Evolutionary conservation across 2,797 vertebrate genomes (phyloP).

Genomic region (Liparis tanakae): DNA sequence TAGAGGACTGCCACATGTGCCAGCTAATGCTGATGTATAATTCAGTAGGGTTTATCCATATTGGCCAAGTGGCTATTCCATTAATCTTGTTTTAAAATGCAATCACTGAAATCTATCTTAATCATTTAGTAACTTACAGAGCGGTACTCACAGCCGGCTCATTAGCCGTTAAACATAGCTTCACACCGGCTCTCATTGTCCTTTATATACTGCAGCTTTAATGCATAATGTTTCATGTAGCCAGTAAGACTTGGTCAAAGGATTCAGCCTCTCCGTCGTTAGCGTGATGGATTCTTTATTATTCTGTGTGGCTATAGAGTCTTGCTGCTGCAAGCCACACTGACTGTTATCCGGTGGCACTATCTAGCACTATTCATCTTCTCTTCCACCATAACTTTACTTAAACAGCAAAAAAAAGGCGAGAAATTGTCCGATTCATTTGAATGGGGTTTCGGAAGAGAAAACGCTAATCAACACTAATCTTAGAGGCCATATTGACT

Average conservation of each 20-base stretch:
- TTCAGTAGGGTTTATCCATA: not conserved
- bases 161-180: slow-evolving; percentile 11
- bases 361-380: too few relatives aligned
- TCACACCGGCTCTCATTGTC: not conserved
- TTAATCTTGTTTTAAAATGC: slow-evolving; percentile 1
- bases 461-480: too few relatives aligned
- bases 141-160: not conserved
- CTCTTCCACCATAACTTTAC: too few relatives aligned
- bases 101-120: slow-evolving; percentile 12
- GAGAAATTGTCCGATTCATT: too few relatives aligned
- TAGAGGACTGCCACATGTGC: not conserved
- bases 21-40: not conserved
- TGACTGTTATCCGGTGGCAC: too few relatives aligned
- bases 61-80: not conserved
- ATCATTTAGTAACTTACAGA: not conserved
- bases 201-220: slow-evolving; percentile 4
- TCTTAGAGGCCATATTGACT: too few relatives aligned
- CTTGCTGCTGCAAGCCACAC: too few relatives aligned
- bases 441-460: too few relatives aligned
- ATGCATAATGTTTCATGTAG: slow-evolving; percentile 4
- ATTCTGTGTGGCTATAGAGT: too few relatives aligned
- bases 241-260: not conserved
- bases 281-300: not conserved
- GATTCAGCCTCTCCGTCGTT: slow-evolving; percentile 4
- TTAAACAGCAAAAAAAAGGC: too few relatives aligned